phyloP scores from a whole-genome alignment of 2,797 vertebrate species.

The Sciaenops ocellatus region DNA sequence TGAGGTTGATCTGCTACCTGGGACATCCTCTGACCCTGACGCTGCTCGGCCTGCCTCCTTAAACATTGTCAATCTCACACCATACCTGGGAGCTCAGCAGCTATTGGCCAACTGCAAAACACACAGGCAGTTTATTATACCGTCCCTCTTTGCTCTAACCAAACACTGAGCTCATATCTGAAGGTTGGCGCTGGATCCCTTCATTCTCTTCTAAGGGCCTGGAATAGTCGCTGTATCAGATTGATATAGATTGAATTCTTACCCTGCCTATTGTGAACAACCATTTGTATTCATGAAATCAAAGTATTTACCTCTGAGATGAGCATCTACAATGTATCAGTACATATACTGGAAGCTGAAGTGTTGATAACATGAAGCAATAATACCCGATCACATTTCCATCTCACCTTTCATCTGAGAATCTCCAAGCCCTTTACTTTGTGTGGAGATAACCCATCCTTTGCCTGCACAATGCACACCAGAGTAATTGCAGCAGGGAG shows the following conservation, averaged over 20 bases:
- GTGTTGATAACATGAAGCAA: conserved; percentile 81
- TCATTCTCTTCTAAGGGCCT: conserved; percentile 71
- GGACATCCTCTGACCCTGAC: conserved; percentile 77
- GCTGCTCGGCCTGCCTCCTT: conserved; percentile 68
- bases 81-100: conserved; percentile 64
- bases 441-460: conserved; percentile 76
- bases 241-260: conserved; percentile 82
- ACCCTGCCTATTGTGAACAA: conserved; percentile 73
- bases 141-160: conserved; percentile 68
- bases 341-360: conserved; percentile 74
- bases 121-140: conserved; percentile 76
- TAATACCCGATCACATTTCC: conserved; percentile 79
- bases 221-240: conserved; percentile 73
- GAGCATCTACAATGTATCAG: conserved; percentile 79
- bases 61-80: conserved; percentile 78
- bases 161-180: conserved; percentile 78
- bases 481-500: conserved; percentile 66
- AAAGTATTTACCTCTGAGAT: conserved; percentile 82
- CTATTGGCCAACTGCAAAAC: conserved; percentile 71
- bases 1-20: conserved; percentile 75
- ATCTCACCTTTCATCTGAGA: conserved; percentile 82
- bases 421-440: conserved; percentile 79
- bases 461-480: conserved; percentile 64
- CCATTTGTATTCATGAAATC: conserved; percentile 85
- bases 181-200: conserved; percentile 62